These are phyloP conservation scores for Ara ararauna DNA, from an alignment of 2,797 vertebrate species.

Conservation along the genomic window DNA sequence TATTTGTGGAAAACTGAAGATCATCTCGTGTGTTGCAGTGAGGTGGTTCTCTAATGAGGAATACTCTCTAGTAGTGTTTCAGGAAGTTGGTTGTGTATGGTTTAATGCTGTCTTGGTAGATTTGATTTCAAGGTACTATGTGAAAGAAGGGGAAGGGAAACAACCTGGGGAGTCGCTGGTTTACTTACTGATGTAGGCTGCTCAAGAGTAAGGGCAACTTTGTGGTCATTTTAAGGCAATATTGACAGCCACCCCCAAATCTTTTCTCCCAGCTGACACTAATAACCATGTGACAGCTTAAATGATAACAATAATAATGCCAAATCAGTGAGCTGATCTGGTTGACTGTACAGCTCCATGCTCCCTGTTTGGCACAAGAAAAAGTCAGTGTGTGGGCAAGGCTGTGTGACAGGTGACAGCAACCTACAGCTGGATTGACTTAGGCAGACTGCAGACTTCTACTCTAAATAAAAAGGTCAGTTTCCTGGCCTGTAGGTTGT, in stretches of 20 bases:
- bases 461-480: neutral
- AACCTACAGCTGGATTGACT: neutral
- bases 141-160: neutral
- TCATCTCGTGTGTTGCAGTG: accelerated
- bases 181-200: neutral
- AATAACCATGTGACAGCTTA: neutral
- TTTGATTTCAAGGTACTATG: neutral
- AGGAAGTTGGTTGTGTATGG: neutral
- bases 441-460: neutral
- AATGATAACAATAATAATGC: neutral
- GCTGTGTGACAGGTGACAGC: neutral
- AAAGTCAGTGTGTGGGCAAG: neutral
- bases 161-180: neutral
- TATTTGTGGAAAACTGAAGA: neutral
- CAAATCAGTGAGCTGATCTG: neutral
- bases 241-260: neutral
- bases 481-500: neutral
- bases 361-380: neutral
- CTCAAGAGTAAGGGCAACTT: neutral
- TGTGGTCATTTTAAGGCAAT: neutral
- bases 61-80: neutral
- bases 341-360: neutral
- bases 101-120: neutral
- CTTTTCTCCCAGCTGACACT: neutral
- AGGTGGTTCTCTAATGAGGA: neutral